phyloP scores from a whole-genome alignment of 2,113 vertebrate species.

The Myotis brandtii region DNA sequence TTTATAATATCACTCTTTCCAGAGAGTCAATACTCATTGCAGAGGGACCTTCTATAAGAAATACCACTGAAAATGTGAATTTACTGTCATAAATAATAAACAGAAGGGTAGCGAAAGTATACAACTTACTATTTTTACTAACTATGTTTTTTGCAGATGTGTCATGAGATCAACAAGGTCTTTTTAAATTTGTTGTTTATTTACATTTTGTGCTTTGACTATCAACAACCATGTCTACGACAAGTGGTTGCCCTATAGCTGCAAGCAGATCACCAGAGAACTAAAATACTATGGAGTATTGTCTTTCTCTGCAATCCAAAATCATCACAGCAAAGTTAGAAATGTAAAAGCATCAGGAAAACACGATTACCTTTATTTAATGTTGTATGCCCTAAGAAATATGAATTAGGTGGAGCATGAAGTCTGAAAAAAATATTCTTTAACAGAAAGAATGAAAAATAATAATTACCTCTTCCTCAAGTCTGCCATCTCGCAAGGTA shows the following conservation, averaged over 20 bases:
- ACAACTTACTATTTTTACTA: background rate
- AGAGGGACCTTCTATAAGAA: conserved; percentile 10
- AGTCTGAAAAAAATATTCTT: conserved; percentile 2
- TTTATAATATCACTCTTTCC: background rate
- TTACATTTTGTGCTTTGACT: background rate
- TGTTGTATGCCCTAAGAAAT: background rate
- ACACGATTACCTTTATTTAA: conserved; percentile 8
- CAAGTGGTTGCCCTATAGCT: background rate
- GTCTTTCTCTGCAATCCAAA: background rate
- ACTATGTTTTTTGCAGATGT: background rate
- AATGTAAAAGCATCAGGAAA: background rate
- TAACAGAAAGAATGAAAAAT: conserved; percentile 30
- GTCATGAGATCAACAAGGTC: background rate
- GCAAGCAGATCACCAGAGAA: background rate
- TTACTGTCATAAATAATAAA: background rate
- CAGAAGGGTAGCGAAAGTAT: background rate
- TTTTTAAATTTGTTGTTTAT: background rate
- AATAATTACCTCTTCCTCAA: conserved; percentile 94
- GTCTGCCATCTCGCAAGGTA: conserved; percentile 93
- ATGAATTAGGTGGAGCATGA: background rate
- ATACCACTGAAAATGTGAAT: background rate
- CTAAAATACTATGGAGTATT: background rate
- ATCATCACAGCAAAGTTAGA: background rate
- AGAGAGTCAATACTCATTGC: background rate
- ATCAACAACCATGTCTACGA: background rate